Conservation (phyloP, 2,113 vertebrate genomes). For the Heterotis niloticus region DNA sequence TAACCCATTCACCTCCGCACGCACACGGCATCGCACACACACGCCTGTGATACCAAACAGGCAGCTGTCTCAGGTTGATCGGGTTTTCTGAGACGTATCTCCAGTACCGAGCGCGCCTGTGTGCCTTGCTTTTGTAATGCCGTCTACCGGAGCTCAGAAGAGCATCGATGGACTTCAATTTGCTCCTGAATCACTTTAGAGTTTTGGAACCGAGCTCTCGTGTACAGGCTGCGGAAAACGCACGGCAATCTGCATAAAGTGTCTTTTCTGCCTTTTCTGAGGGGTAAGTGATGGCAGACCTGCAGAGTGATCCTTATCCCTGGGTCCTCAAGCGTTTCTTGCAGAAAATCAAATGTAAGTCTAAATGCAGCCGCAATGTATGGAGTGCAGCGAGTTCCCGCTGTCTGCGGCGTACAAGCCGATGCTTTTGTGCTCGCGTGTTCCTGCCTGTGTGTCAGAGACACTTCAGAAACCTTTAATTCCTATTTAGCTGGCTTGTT, state of each 20-base stretch:
- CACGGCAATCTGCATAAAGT: constrained; percentile 6
- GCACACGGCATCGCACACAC: not conserved
- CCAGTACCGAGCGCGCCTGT: not conserved
- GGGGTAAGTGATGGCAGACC: not conserved
- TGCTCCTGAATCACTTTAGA: not conserved
- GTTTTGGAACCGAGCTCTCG: constrained; percentile 8
- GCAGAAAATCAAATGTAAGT: not conserved
- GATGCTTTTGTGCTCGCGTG: not conserved
- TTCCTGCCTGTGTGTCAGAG: not conserved
- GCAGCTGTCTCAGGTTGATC: not conserved
- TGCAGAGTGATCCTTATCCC: not conserved
- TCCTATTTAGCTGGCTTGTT: constrained; percentile 21
- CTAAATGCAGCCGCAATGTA: constrained; percentile 1
- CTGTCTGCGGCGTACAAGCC: too few relatives aligned
- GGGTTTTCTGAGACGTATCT: not conserved
- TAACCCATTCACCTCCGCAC: not conserved
- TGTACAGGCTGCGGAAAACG: not conserved
- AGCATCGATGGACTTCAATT: not conserved
- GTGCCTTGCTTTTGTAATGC: not conserved
- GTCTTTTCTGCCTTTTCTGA: constrained; percentile 4
- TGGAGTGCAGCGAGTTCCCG: not conserved
- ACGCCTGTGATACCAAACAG: too few relatives aligned
- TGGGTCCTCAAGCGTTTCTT: not conserved
- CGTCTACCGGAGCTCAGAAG: not conserved
- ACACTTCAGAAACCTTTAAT: constrained; percentile 16